phyloP scores from a whole-genome alignment of 2,888 invertebrate species.

The Phaonia tiefii region DNA sequence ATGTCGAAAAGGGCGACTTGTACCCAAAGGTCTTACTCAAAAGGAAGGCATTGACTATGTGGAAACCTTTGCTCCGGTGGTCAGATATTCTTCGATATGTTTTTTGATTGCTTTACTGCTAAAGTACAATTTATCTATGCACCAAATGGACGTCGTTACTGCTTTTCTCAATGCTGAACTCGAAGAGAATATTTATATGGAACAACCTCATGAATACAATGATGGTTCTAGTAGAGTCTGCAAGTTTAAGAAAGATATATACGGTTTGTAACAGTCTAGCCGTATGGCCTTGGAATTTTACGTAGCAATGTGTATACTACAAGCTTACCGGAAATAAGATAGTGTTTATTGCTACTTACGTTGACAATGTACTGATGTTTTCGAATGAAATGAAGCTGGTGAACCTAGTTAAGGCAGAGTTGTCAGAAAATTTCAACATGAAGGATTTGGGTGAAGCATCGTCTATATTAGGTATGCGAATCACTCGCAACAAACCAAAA shows the following conservation, averaged over 20 bases:
- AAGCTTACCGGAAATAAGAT: too few relatives aligned
- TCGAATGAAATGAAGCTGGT: too few relatives aligned
- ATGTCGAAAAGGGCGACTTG: constrained; percentile 30
- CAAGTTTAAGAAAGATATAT: constrained; percentile 30
- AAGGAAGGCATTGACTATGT: constrained; percentile 31
- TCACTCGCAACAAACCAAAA: too few relatives aligned
- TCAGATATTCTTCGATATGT: constrained; percentile 35
- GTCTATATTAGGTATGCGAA: too few relatives aligned
- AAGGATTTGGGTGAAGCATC: too few relatives aligned
- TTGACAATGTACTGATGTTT: too few relatives aligned
- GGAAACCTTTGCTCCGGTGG: constrained; percentile 39
- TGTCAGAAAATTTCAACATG: too few relatives aligned
- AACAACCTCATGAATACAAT: constrained; percentile 38
- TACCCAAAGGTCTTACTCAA: constrained; percentile 36
- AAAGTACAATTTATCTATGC: constrained; percentile 2
- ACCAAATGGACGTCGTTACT: constrained; percentile 37
- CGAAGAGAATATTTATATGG: constrained; percentile 31
- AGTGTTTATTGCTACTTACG: too few relatives aligned
- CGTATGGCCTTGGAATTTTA: constrained; percentile 48
- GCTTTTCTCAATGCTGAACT: constrained; percentile 32
- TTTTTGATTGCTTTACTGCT: constrained; percentile 41
- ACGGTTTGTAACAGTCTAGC: constrained; percentile 50
- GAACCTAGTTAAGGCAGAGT: too few relatives aligned
- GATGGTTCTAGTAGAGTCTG: constrained; percentile 7
- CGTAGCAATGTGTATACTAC: constrained; percentile 59